Evolutionary conservation across 2,888 invertebrate species (phyloP).

Genomic region (Trichopoda pennipes): DNA sequence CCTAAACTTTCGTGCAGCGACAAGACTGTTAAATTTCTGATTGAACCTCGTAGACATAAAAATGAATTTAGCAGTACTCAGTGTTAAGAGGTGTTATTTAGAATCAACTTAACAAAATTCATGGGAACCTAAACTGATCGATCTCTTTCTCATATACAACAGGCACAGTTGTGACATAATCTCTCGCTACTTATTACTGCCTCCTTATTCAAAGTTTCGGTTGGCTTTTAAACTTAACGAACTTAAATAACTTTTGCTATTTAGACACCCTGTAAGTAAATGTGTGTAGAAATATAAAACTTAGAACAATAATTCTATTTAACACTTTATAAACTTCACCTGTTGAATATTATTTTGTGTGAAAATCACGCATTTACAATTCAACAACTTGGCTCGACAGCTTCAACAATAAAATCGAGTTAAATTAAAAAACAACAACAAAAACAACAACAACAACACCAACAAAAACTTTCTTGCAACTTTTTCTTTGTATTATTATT

Average conservation of each 20-base stretch:
- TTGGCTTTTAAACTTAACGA: not conserved
- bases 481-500: slow-evolving; percentile 15
- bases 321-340: slow-evolving; percentile 53
- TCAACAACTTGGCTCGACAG: slow-evolving; percentile 49
- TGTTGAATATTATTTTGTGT: slow-evolving; percentile 54
- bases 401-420: slow-evolving; percentile 46
- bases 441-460: slow-evolving; percentile 11
- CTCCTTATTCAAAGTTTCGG: not conserved
- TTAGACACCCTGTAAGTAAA: not conserved
- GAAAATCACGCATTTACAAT: slow-evolving; percentile 39
- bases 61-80: no score
- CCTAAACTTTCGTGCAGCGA: no score
- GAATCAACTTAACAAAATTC: no score
- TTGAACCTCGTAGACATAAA: no score
- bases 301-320: slow-evolving; percentile 60
- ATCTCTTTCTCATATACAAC: no score
- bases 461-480: slow-evolving; percentile 20
- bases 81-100: no score
- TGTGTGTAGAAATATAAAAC: slow-evolving; percentile 10
- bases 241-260: not conserved
- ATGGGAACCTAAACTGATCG: no score
- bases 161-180: no score
- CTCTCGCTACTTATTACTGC: not conserved
- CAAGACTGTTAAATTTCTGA: no score
- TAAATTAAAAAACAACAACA: slow-evolving; percentile 6